Base-by-base conservation (phyloP, 2,888 invertebrate genomes). In the Tiliacea aurago region DNA sequence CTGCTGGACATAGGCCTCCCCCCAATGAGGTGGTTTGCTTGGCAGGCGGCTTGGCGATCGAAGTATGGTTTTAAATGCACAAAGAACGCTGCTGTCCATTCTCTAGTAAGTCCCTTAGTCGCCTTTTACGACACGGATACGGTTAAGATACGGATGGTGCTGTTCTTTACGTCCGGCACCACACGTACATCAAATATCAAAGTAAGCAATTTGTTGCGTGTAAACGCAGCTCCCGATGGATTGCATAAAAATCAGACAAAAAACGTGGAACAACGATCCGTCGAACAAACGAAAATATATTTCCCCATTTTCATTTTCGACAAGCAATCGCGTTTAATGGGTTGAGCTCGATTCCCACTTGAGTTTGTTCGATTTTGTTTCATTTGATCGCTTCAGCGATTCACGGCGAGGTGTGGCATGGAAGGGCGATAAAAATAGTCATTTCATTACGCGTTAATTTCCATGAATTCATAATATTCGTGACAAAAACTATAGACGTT, bases 301-400 rank as follows among this genome's bases (percentile, higher is more conserved):
- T 91, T 91, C 87, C 90, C 93, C 92, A 92, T 95, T 95, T 95
- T 95, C 93, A 95, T 95, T 95, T 95, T 94, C 93, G 95, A 95
- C 95, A 95, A 95, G 94, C 94, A 94, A 94, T 94, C 94, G 93
- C 90, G 91, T 93, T 95, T 94, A 95, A 95, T 95, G 93, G 95
- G 93, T 93, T 93, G 91, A 93, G 90, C 91, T 87, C 92, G 93
- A 95, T 93, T 94, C 95, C 94, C 95, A 93, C 95, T 95, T 95
- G 94, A 94, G 91, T 94, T 93, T 91, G 93, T 94, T 92, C 93
- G 90, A 94, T 93, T 94, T 94, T 93, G 93, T 94, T 94, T 92
- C 93, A 93, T 94, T 94, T 91, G 92, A 94, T 93, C 90, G 92
- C 90, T 91, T 88, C 88, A 89, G 69, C 92, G 90, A 93, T 92